Base-by-base conservation (phyloP, 2,888 invertebrate species). In the Ceraclea dissimilis region DNA sequence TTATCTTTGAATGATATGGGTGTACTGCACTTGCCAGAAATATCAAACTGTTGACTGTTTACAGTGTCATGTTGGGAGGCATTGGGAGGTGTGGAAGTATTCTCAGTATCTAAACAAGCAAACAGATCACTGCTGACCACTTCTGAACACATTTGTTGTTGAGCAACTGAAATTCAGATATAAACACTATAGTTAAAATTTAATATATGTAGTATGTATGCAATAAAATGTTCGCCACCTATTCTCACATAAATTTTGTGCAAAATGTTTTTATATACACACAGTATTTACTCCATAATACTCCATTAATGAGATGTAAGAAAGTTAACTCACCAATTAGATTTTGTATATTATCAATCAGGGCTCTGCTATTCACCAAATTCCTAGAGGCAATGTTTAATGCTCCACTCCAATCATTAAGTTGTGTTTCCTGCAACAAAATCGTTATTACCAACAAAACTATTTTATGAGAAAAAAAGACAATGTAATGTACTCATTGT, bases 301-400 rank as follows among this genome's bases (percentile, higher is more conserved):
- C n/a, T n/a, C n/a, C n/a, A n/a, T n/a, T n/a, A n/a, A n/a, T n/a
- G n/a, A n/a, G n/a, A n/a, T n/a, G n/a, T n/a, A n/a, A n/a, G n/a
- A n/a, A n/a, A n/a, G n/a, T n/a, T n/a, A 26, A 22, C 49, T 26
- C 60, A 78, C 77, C 76, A 65, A 76, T 72, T 65, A 78, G 67
- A 67, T 77, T 78, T 66, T 74, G 76, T 65, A 78, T 67, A 67
- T 78, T 78, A 67, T 77, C 77, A 63, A 75, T 67, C 63, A 76
- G 70, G 59, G 73, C 70, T 68, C 75, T 75, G 47, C 73, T 70
- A 71, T 70, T 71, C 71, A 67, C 71, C 55, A 76, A 69, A 65
- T 75, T 75, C 67, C 73, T 75, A 52, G 70, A 71, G 56, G 76
- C 75, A 65, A 75, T 74, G 65, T 74, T 74, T 67, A 76, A 66